Conservation (phyloP, 2,888 invertebrate genomes). For the Theodoxus fluviatilis region DNA sequence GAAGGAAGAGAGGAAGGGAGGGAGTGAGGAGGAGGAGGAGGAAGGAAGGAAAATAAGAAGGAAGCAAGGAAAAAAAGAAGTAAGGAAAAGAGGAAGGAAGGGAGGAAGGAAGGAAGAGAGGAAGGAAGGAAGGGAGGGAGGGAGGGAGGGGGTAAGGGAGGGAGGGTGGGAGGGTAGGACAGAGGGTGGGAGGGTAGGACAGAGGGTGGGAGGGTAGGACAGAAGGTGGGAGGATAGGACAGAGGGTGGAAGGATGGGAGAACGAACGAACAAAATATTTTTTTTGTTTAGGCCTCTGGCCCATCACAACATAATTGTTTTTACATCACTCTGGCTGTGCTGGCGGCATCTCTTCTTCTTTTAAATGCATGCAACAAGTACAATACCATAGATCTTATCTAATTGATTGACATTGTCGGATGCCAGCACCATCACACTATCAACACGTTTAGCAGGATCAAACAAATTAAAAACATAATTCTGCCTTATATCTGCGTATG, state of each 20-base stretch:
- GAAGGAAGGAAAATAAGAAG: background rate
- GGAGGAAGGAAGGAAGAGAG: background rate
- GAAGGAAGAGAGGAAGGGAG: slow-evolving; percentile 14
- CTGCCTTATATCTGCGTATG: too few relatives aligned
- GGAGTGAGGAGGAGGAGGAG: slow-evolving; percentile 18
- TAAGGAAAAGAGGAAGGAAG: too few relatives aligned
- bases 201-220: background rate
- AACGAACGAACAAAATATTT: background rate
- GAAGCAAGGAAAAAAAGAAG: background rate
- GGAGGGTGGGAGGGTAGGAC: background rate
- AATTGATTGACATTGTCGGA: too few relatives aligned
- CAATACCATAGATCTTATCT: too few relatives aligned
- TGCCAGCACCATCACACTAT: too few relatives aligned
- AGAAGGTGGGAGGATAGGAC: background rate
- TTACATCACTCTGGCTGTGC: background rate
- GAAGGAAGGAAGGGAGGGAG: background rate
- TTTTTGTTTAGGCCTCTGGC: background rate
- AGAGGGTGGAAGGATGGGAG: background rate
- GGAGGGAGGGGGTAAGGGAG: background rate
- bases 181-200: background rate
- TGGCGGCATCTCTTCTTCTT: too few relatives aligned
- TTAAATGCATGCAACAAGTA: too few relatives aligned
- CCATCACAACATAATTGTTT: background rate
- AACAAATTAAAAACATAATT: too few relatives aligned
- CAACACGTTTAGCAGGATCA: too few relatives aligned